Evolutionary conservation across 2,888 invertebrate species (phyloP).

Genomic region (Aspidapion aeneum): DNA sequence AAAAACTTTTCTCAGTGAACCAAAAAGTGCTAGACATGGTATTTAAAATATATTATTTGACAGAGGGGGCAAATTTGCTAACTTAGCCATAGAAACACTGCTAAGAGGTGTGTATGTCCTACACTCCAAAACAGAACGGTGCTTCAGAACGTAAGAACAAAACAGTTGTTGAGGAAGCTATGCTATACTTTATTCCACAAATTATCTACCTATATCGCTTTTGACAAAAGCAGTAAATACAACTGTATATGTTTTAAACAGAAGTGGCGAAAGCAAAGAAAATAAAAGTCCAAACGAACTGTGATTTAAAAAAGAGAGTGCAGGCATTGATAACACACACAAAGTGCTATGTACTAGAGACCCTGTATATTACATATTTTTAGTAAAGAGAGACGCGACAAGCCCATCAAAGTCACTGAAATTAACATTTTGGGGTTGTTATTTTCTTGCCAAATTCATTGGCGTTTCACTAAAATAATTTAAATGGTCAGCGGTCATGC

Average conservation of each 20-base stretch:
- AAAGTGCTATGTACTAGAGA: background rate
- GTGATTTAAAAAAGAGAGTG: background rate
- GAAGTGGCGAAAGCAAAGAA: background rate
- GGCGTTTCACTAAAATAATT: too few species aligned
- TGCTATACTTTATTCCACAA: background rate
- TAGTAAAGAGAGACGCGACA: too few species aligned
- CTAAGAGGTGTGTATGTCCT: slow-evolving; percentile 9
- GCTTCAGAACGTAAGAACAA: background rate
- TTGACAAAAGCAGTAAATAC: background rate
- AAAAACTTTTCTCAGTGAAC: slow-evolving; percentile 2
- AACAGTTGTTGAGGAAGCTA: background rate
- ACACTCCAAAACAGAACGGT: slow-evolving; percentile 1
- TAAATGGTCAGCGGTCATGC: too few species aligned
- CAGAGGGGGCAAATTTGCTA: background rate
- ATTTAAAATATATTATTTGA: background rate
- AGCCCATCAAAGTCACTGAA: too few species aligned
- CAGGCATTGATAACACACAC: background rate
- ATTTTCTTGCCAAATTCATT: too few species aligned
- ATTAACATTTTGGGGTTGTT: too few species aligned
- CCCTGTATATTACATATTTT: too few species aligned
- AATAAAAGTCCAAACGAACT: background rate
- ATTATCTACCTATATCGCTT: background rate
- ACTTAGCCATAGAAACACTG: background rate
- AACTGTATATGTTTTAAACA: background rate
- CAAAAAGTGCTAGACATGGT: background rate